Evolutionary conservation across 2,113 vertebrate species (phyloP).

Genomic region (Pleuronectes platessa): DNA sequence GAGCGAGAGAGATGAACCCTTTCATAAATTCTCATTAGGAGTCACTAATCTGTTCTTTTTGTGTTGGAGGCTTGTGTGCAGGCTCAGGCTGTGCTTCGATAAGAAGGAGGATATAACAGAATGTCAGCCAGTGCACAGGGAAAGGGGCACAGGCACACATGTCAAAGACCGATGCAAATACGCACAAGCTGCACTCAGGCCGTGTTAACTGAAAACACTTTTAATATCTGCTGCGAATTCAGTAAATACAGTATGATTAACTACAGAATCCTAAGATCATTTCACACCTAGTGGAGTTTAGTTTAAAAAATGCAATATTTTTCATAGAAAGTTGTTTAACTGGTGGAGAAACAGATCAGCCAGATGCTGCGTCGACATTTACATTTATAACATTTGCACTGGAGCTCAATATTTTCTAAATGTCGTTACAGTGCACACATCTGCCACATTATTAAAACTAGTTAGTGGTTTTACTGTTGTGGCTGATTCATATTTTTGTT

Average conservation of each 20-base stretch:
- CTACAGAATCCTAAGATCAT: background rate
- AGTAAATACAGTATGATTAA: background rate
- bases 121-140: slow-evolving; percentile 37
- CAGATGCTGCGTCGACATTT: background rate
- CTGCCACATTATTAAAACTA: background rate
- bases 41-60: slow-evolving; percentile 50
- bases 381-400: background rate
- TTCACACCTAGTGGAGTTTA: too few relatives aligned
- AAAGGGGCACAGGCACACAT: background rate
- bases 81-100: slow-evolving; percentile 48
- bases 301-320: too few relatives aligned
- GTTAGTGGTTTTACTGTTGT: too few relatives aligned
- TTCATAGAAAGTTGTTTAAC: too few relatives aligned
- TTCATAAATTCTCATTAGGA: slow-evolving; percentile 64
- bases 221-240: background rate
- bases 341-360: background rate
- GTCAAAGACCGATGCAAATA: background rate
- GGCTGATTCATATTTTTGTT: too few relatives aligned
- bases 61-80: slow-evolving; percentile 26
- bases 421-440: background rate
- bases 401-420: background rate
- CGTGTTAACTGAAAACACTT: background rate
- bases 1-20: slow-evolving; percentile 31
- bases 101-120: slow-evolving; percentile 16
- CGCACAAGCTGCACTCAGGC: background rate